Evolutionary conservation across 2,888 invertebrate genomes (phyloP), one percentile per base, ranked within the genome.

Genomic region (Napeogenes sylphis): DNA sequence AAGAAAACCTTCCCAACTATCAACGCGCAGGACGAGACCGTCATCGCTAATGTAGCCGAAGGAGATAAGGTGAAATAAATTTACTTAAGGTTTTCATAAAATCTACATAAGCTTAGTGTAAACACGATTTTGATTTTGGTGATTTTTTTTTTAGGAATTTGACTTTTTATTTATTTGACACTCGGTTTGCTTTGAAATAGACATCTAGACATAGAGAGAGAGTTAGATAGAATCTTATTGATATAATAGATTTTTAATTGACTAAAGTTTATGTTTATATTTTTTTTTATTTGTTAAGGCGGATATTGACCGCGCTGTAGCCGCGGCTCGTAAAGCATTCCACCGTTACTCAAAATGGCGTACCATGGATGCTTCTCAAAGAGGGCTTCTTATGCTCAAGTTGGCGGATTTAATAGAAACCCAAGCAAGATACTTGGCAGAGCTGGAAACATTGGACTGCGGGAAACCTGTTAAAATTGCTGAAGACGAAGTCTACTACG

Each of bases 381-480:
- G 98, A 70, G 97, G 96, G 1, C 81, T 86, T 33, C 91, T 98
- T 2, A 92, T 98, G 70, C 85, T 84, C 5, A 87, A 94, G 84
- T 86, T 97, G 63, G 96, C 96, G 12, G 95, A 95, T 67, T 91
- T 98, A 0, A 92, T 98, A 63, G 93, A 95, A 70, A 91, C 95
- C 33, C 96, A 98, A 75, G 90, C 92, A 42, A 87, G 92, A 14
- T 93, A 95, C 67, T 79, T 98, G 65, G 96, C 96, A 3, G 95
- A 97, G 75, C 91, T 99, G 70, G 99, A 99, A 89, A 97, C 98
- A 0, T 81, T 98, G 67, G 98, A 99, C 82, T 98, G 98, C 83
- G 98, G 98, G 0, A 98, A 98, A 80, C 98, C 98, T 0, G 98
- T 94, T 73, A 88, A 92, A 42, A 87, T 92, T 66, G 92, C 97